Evolutionary conservation across 2,113 vertebrate genomes (phyloP), one percentile per base, ranked within the genome.

Genomic region (Psophia crepitans): DNA sequence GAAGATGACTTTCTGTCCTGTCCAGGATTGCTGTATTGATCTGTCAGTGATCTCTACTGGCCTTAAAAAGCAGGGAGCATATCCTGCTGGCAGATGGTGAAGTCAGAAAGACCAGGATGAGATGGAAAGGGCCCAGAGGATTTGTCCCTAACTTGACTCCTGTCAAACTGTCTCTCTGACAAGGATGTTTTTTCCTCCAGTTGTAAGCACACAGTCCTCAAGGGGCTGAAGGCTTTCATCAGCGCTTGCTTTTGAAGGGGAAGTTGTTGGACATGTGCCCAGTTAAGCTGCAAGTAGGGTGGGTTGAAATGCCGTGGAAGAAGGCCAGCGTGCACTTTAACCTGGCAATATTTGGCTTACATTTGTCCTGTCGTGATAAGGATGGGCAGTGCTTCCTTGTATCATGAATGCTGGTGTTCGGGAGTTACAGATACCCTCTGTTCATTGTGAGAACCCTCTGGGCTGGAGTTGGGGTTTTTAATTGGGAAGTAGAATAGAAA

Each of bases 101-200:
- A 89, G 85, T 92, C 84, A 85, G 58, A 96, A 80, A 71, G 85
- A 68, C 81, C 93, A 84, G 84, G 87, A 86, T 91, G 89, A 95
- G 93, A 87, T 91, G 90, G 94, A 96, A 94, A 93, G 82, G 91
- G 53, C 95, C 89, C 92, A 56, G 76, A 87, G 92, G 94, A 95
- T 96, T 97, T 98, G 98, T 97, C 98, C 98, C 97, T 93, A 86
- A 91, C 94, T 95, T 98, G 98, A 98, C 98, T 98, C 96, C 97
- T 98, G 98, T 98, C 98, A 98, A 96, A 96, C 79, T 79, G 84
- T 95, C 96, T 96, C 75, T 96, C 95, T 98, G 97, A 98, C 94
- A 85, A 96, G 98, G 94, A 95, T 99, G 98, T 99, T 98, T 98
- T 97, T 98, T 98, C 98, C 98, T 98, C 96, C 93, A 78, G 91